Base-by-base conservation (phyloP, 2,797 vertebrate species). In the Selene dorsalis region DNA sequence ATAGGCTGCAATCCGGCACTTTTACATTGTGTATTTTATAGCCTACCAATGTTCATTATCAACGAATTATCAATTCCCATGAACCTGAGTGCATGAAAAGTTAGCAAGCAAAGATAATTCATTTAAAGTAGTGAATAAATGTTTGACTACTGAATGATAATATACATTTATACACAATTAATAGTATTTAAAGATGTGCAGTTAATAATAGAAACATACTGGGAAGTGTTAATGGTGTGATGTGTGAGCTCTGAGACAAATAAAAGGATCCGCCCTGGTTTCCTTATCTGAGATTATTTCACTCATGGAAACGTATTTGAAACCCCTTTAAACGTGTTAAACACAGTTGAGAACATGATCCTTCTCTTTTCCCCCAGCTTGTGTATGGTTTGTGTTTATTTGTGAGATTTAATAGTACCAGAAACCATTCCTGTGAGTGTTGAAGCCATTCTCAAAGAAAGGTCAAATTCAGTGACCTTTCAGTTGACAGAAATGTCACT, bases 401-500 rank as follows among this genome's bases (percentile, higher is more conserved):
- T 60, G 24, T 75, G 62, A 68, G 38, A 12, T 81, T 75, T 84
- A 70, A 64, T 39, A 18, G 26, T 43, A 43, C 68, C 65, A 28
- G 38, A 12, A 75, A 14, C 10, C 13, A 60, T 16, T 32, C 24
- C 22, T 47, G 1, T 1, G 16, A 38, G 52, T 58, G 28, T 55
- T 9, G 57, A 62, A 20, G 30, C 58, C 43, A 11, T 41, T 59
- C 13, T 74, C 56, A 65, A 70, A 69, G 79, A 83, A 87, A 87
- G 78, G 73, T 79, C 62, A 70, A 59, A 62, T 22, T 65, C 65
- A 53, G 9, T 73, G 61, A 80, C 67, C 65, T 82, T 81, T 80
- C 3, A 30, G 58, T 73, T 64, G 28, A 82, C 61, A 70, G 39
- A 85, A 83, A 88, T 87, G 84, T 75, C 83, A 73, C 70, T 57